Conservation (phyloP, 2,797 vertebrate genomes). For the Mus caroli region DNA sequence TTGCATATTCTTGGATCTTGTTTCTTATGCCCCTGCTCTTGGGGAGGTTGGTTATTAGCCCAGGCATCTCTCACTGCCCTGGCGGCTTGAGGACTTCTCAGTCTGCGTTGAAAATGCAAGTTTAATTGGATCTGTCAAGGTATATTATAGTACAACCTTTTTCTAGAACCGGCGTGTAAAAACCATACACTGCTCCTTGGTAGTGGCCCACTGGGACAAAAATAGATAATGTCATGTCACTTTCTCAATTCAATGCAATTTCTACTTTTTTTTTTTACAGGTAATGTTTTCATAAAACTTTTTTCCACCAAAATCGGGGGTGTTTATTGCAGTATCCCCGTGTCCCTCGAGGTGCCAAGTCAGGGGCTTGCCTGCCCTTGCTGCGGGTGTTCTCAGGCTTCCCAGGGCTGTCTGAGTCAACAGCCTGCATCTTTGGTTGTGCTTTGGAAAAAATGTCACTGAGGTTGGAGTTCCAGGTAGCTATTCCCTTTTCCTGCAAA, state of each 20-base stretch:
- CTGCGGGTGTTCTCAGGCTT: conserved; percentile 79
- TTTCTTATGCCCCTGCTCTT: conserved; percentile 47
- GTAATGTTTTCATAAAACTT: conserved; percentile 82
- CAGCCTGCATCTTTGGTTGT: conserved; percentile 69
- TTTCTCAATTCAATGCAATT: conserved; percentile 87
- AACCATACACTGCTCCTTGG: conserved; percentile 84
- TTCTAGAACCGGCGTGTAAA: conserved; percentile 84
- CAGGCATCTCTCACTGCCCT: conserved; percentile 84
- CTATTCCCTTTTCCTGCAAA: conserved; percentile 45
- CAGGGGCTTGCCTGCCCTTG: conserved; percentile 68
- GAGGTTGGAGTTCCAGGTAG: conserved; percentile 19
- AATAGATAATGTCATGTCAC: conserved; percentile 85
- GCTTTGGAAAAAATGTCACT: conserved; percentile 63
- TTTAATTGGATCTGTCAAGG: conserved; percentile 88
- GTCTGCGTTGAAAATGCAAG: conserved; percentile 90
- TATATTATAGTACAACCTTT: conserved; percentile 85
- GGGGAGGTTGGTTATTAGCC: conserved; percentile 75
- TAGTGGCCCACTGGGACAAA: conserved; percentile 88
- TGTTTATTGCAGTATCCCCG: conserved; percentile 84
- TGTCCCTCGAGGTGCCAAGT: conserved; percentile 79
- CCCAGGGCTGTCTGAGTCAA: conserved; percentile 69
- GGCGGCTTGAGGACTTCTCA: conserved; percentile 85
- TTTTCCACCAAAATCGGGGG: conserved; percentile 85
- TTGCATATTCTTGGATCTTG: conserved; percentile 22
- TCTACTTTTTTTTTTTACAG: conserved; percentile 86